These are phyloP conservation scores for Latrodectus hesperus DNA, from an alignment of 2,888 invertebrate species.

Conservation along the genomic window DNA sequence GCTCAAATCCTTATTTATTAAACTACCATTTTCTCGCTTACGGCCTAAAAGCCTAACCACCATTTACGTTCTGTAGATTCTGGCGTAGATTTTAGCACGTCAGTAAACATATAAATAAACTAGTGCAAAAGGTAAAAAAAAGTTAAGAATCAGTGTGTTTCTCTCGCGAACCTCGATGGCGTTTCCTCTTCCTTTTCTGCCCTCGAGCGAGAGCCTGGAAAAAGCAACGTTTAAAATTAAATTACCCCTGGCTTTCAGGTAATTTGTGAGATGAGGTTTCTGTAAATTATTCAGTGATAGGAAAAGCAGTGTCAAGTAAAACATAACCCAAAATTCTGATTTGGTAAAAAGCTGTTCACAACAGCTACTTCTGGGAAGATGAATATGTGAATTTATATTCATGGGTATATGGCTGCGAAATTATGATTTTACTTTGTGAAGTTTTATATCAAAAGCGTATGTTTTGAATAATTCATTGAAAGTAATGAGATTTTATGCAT, in stretches of 20 bases:
- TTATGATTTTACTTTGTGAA: too few species aligned
- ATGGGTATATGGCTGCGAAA: too few species aligned
- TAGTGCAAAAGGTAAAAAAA: not conserved
- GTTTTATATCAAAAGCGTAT: too few species aligned
- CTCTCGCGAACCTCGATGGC: not conserved
- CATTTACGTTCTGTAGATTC: not conserved
- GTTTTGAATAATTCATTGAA: too few species aligned
- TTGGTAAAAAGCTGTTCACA: too few species aligned
- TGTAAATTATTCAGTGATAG: conserved; percentile 38
- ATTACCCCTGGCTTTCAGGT: conserved; percentile 44
- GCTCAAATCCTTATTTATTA: conserved; percentile 57
- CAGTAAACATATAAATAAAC: conserved; percentile 53
- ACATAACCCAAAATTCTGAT: not conserved
- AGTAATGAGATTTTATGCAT: too few species aligned
- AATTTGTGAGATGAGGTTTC: conserved; percentile 43
- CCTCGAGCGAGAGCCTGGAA: not conserved
- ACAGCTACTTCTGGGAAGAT: too few species aligned
- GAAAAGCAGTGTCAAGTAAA: conserved; percentile 36
- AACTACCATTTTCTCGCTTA: conserved; percentile 40
- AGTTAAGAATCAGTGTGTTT: not conserved
- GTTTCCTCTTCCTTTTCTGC: too few species aligned
- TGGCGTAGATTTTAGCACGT: conserved; percentile 31
- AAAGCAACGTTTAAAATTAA: conserved; percentile 34
- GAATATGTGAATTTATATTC: too few species aligned
- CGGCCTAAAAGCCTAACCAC: conserved; percentile 22